phyloP scores from a whole-genome alignment of 2,113 vertebrate species.

The Gambusia holbrooki region DNA sequence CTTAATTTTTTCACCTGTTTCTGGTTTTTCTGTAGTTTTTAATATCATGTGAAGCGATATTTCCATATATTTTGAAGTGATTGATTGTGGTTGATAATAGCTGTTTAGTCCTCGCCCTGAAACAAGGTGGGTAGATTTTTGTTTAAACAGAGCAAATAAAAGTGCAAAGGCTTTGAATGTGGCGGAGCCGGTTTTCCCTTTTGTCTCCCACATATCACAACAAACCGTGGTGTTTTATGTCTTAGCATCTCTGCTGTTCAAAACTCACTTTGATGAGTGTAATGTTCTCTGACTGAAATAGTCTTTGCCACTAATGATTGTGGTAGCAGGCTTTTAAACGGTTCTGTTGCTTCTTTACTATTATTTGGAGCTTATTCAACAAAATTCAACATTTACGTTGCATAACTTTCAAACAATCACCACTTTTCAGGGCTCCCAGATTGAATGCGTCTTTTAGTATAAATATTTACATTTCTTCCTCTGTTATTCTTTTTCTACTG shows the following conservation, averaged over 20 bases:
- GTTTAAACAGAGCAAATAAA: slow-evolving; percentile 57
- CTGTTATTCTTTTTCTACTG: too few species aligned
- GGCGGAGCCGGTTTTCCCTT: slow-evolving; percentile 78
- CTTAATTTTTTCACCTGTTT: not conserved
- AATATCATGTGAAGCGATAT: not conserved
- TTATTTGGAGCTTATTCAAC: not conserved
- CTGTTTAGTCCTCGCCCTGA: slow-evolving; percentile 18
- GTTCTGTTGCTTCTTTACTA: not conserved
- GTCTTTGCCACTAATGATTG: slow-evolving; percentile 19
- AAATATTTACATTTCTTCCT: too few species aligned
- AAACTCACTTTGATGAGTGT: slow-evolving; percentile 12
- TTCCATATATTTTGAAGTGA: not conserved
- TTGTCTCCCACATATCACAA: slow-evolving; percentile 26
- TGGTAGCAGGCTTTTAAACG: not conserved
- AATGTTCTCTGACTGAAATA: slow-evolving; percentile 7
- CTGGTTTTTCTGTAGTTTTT: not conserved
- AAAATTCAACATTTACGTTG: not conserved
- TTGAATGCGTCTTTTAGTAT: not conserved
- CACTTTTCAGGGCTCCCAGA: not conserved
- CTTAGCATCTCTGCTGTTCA: slow-evolving; percentile 1
- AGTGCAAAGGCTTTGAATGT: slow-evolving; percentile 79
- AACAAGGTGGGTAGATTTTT: slow-evolving; percentile 36
- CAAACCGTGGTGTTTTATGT: slow-evolving; percentile 23
- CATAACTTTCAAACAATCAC: not conserved
- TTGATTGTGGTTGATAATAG: slow-evolving; percentile 14